Evolutionary conservation across 2,113 vertebrate species (phyloP), one percentile per base, ranked within the genome.

Genomic region (Mirza zaza): DNA sequence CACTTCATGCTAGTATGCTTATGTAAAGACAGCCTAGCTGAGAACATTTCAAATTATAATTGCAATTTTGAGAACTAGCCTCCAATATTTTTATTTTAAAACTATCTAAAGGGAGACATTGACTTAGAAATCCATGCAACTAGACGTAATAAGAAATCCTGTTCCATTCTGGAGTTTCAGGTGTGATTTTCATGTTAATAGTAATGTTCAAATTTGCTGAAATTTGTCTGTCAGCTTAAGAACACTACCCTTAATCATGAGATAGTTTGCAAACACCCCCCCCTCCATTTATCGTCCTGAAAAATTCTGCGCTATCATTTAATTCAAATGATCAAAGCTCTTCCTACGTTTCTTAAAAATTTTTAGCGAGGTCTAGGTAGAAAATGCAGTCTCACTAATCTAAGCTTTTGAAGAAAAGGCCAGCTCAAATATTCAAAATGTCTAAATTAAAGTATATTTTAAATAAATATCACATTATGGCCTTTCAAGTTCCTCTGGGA

Each of bases 401-500:
- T 57, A 21, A 94, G 15, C 34, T 86, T 89, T n/a, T 70, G 59
- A 87, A 90, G 48, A 65, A 94, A 79, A 3, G 79, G 27, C 6
- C 42, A 92, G 27, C 11, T n/a, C 80, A 6, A 86, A 68, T 90
- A 82, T 92, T 52, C 21, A 84, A 57, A 76, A 80, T 57, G 23
- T 87, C 20, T 50, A 75, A 85, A 39, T 88, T 55, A 91, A 95
- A 95, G 5, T 8, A 61, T 52, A 80, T 90, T 91, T 94, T 15
- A 91, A 90, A 25, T 95, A 90, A 89, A 50, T 89, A 52, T 34
- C 12, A 39, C 23, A 17, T 65, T 65, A 29, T 36, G 18, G 5
- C 57, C 29, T 89, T 76, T 93, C 18, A 70, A 81, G 9, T 76
- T 90, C 50, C 57, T 90, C 34, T 15, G 2, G 3, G 2, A 61